Percentiles rank a stretch among this genome's conserved stretches.
Conservation (phyloP, 2,797 vertebrate species). For the Eulemur coronatus region DNA sequence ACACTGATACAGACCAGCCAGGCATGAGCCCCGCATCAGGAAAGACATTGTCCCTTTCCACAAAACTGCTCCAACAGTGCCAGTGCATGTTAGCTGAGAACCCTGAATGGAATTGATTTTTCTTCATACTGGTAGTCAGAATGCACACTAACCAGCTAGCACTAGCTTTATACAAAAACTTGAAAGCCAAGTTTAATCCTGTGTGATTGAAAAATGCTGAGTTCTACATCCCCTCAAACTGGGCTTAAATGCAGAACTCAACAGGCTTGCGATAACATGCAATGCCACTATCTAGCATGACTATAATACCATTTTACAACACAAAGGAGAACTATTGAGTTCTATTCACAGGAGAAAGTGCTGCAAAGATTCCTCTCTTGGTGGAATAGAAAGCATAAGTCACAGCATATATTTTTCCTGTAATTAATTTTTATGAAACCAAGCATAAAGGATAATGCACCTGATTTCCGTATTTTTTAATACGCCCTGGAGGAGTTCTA, state of each 20-base stretch:
- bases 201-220: conserved; percentile 40
- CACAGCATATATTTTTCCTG: conserved; percentile 53
- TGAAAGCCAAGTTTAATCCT: conserved; percentile 64
- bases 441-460: conserved; percentile 45
- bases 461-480: conserved; percentile 41
- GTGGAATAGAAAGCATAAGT: conserved; percentile 20
- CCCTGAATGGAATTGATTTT: conserved; percentile 44
- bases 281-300: not conserved
- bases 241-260: conserved; percentile 61
- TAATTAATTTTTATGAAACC: conserved; percentile 73
- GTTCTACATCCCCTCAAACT: not conserved
- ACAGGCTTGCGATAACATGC: conserved; percentile 58
- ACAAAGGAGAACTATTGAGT: conserved; percentile 55
- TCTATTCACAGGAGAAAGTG: conserved; percentile 39
- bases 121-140: conserved; percentile 40
- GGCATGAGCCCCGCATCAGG: not conserved
- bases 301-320: conserved; percentile 47
- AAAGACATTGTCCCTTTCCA: not conserved
- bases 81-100: not conserved
- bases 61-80: not conserved
- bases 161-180: conserved; percentile 41
- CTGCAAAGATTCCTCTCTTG: not conserved
- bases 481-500: not conserved
- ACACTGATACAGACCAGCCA: not conserved
- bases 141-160: conserved; percentile 21